Conservation (phyloP, 2,888 invertebrate species). For the Agonopterix subpropinquella region DNA sequence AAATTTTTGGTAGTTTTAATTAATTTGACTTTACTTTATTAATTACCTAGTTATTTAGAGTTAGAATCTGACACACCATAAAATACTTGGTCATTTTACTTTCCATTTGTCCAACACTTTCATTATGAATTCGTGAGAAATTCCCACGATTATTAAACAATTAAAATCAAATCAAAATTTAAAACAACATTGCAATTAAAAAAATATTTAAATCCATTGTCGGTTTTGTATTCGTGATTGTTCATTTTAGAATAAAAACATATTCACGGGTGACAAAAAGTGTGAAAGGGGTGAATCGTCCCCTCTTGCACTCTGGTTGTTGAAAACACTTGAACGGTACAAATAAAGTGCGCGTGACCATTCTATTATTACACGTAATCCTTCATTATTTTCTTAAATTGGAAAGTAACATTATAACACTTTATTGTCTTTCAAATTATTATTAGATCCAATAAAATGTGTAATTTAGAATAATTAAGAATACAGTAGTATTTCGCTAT, state of each 20-base stretch:
- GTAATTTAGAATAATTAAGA: no score
- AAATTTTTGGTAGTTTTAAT: no score
- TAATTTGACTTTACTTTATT: no score
- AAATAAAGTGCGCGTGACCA: constrained; percentile 55
- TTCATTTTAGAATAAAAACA: constrained; percentile 52
- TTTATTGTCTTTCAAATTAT: no score
- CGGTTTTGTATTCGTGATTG: constrained; percentile 32
- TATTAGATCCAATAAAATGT: no score
- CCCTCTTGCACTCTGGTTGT: constrained; percentile 10
- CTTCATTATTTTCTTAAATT: constrained; percentile 23
- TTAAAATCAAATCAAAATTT: constrained; percentile 6
- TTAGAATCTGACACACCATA: neutral
- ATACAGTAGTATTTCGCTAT: no score
- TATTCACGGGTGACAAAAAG: constrained; percentile 35
- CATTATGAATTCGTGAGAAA: constrained; percentile 1
- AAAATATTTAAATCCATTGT: constrained; percentile 36
- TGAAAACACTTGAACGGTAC: constrained; percentile 48
- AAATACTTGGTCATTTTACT: neutral
- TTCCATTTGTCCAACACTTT: neutral
- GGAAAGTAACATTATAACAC: no score
- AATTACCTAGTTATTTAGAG: no score
- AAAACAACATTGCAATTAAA: constrained; percentile 32
- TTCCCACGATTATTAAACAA: constrained; percentile 1
- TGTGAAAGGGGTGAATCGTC: constrained; percentile 29
- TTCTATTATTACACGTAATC: constrained; percentile 26